Percentiles rank a stretch among this genome's conserved stretches.
Conservation (phyloP, 2,113 vertebrate species). For the Odocoileus hemionus region DNA sequence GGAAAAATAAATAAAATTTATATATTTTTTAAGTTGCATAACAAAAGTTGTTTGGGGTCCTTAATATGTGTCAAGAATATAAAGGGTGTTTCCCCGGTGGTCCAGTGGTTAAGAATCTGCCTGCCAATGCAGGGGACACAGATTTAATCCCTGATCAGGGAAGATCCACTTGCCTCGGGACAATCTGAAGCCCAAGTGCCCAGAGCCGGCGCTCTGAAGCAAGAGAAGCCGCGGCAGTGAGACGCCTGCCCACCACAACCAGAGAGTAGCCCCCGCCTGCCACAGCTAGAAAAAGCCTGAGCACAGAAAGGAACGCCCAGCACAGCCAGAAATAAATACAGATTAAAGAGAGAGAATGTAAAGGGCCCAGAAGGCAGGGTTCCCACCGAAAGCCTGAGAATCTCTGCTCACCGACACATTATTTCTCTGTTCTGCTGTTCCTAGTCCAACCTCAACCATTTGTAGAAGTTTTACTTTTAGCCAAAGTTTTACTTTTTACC, state of each 20-base stretch:
- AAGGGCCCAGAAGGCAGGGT: background rate
- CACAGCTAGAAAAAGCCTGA: background rate
- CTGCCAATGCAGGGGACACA: background rate
- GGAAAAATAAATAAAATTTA: background rate
- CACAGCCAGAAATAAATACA: background rate
- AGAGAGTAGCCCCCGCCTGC: background rate
- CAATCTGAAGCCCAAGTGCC: background rate
- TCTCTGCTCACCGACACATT: background rate
- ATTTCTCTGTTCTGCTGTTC: background rate
- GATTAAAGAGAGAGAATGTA: background rate
- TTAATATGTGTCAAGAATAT: background rate
- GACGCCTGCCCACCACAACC: background rate
- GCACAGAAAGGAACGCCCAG: fast-evolving
- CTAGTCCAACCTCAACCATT: background rate
- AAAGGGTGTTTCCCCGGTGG: background rate
- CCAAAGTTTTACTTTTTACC: background rate
- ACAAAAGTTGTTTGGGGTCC: background rate
- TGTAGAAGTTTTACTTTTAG: background rate
- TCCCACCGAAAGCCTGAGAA: background rate
- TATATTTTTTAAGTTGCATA: background rate
- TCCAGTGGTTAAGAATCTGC: background rate
- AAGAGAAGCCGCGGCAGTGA: background rate
- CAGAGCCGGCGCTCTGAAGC: background rate
- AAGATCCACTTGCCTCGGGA: background rate
- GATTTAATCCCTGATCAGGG: background rate